These are phyloP conservation scores for Proterorhinus semilunaris DNA, from an alignment of 2,113 vertebrate species.

Conservation along the genomic window DNA sequence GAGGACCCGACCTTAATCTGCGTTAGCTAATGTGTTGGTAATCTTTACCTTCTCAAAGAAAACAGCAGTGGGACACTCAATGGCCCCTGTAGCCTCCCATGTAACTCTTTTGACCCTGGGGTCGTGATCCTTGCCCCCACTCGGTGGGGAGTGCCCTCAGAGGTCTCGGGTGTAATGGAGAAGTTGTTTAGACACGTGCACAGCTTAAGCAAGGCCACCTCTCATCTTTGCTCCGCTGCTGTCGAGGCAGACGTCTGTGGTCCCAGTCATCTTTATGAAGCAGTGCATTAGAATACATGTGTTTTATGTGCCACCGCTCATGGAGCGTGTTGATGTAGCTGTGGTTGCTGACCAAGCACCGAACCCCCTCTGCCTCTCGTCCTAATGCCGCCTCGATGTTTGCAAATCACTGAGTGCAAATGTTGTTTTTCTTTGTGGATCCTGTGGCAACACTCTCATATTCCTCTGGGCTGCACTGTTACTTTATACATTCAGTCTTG, in stretches of 20 bases:
- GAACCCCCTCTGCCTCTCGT: constrained; percentile 5
- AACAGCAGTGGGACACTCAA: constrained; percentile 82
- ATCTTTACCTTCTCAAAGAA: constrained; percentile 94
- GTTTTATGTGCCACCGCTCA: constrained; percentile 28
- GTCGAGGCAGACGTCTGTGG: constrained; percentile 24
- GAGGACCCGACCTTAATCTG: constrained; percentile 86
- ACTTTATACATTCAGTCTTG: constrained; percentile 8
- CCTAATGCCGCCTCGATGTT: constrained; percentile 38
- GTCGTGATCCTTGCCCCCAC: constrained; percentile 87
- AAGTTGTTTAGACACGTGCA: constrained; percentile 89
- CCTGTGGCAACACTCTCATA: constrained; percentile 25
- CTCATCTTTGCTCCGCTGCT: constrained; percentile 33
- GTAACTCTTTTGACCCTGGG: constrained; percentile 86
- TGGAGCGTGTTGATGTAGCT: constrained; percentile 26
- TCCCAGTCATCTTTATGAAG: constrained; percentile 30
- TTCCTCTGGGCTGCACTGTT: constrained; percentile 22
- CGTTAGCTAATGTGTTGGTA: constrained; percentile 90
- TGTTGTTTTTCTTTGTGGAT: constrained; percentile 48
- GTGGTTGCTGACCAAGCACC: constrained; percentile 54
- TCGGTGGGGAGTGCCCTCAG: constrained; percentile 85
- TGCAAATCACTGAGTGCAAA: constrained; percentile 41
- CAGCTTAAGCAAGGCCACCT: constrained; percentile 70
- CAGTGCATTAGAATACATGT: constrained; percentile 26
- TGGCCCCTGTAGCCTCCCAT: constrained; percentile 81
- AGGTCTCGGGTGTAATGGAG: constrained; percentile 86